A percentile compares a stretch with the other conserved stretches of the same genome.
Evolutionary conservation across 2,888 invertebrate species (phyloP).

Genomic region (Copidosoma aretas): DNA sequence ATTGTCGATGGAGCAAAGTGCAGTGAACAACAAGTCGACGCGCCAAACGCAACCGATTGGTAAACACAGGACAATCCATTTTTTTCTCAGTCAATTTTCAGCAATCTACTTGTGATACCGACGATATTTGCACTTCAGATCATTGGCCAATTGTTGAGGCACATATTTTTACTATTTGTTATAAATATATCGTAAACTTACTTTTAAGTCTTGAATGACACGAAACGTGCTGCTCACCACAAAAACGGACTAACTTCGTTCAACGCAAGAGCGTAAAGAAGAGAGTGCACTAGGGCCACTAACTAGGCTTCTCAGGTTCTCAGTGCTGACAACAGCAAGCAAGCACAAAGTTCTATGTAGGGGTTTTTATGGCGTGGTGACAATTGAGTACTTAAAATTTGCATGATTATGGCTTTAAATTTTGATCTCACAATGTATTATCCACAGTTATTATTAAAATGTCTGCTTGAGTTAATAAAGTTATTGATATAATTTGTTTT

Average conservation of each 20-base stretch:
- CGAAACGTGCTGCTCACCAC: slow-evolving; percentile 38
- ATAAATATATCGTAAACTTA: slow-evolving; percentile 35
- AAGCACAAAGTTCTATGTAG: neutral
- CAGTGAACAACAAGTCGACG: slow-evolving; percentile 1
- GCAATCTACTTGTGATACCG: slow-evolving; percentile 7
- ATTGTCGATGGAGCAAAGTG: neutral
- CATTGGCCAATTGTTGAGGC: neutral
- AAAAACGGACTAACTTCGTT: slow-evolving; percentile 21
- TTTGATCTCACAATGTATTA: too few species aligned
- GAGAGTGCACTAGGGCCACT: slow-evolving; percentile 8
- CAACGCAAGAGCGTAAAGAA: slow-evolving; percentile 22
- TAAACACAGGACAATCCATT: slow-evolving; percentile 25
- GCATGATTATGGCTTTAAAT: too few species aligned
- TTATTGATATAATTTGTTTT: too few species aligned
- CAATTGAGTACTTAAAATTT: too few species aligned
- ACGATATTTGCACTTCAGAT: slow-evolving; percentile 4
- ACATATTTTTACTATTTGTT: slow-evolving; percentile 28
- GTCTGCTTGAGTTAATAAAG: too few species aligned
- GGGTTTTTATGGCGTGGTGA: too few species aligned
- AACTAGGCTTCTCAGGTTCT: too few species aligned
- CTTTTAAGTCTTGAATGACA: slow-evolving; percentile 42
- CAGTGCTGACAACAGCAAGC: neutral
- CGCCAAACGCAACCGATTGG: slow-evolving; percentile 5
- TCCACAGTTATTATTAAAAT: too few species aligned
- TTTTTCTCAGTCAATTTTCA: slow-evolving; percentile 19